Percentiles rank a stretch among this genome's conserved stretches.
phyloP scores from a whole-genome alignment of 2,113 vertebrate genomes.

The Uria aalge region DNA sequence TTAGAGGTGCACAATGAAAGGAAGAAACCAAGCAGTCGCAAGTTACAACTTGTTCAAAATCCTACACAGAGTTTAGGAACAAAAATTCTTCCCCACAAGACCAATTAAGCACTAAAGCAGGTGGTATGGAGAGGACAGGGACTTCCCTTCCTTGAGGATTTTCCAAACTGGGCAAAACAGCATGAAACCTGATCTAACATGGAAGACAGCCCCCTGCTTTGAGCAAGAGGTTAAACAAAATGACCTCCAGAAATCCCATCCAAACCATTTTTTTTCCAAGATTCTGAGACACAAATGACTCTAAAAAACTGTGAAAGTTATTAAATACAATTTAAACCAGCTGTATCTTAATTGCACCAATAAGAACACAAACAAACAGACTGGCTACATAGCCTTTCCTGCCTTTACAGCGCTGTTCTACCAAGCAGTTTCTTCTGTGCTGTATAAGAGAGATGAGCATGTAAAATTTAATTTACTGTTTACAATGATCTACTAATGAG shows the following conservation, averaged over 20 bases:
- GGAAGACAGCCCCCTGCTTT: not conserved
- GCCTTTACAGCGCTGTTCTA: not conserved
- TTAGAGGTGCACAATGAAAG: rapidly evolving
- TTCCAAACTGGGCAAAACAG: not conserved
- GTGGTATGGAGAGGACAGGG: not conserved
- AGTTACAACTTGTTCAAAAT: not conserved
- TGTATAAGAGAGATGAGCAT: not conserved
- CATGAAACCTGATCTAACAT: not conserved
- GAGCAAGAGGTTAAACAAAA: not conserved
- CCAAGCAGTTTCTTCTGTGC: not conserved
- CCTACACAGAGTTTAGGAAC: not conserved
- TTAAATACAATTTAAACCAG: not conserved
- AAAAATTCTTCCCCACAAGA: not conserved
- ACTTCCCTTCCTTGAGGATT: not conserved
- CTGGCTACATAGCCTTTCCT: not conserved
- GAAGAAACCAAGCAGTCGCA: not conserved
- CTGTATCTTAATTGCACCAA: not conserved
- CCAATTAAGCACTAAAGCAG: not conserved
- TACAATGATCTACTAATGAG: not conserved
- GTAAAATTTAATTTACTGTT: not conserved
- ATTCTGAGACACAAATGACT: not conserved
- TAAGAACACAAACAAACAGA: not conserved
- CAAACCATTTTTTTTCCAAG: not conserved
- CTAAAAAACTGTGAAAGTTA: not conserved
- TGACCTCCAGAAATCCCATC: not conserved